Evolutionary conservation across 92 coral and sea anemone species (phyloP).

Genomic region (Parazoanthus swiftii): DNA sequence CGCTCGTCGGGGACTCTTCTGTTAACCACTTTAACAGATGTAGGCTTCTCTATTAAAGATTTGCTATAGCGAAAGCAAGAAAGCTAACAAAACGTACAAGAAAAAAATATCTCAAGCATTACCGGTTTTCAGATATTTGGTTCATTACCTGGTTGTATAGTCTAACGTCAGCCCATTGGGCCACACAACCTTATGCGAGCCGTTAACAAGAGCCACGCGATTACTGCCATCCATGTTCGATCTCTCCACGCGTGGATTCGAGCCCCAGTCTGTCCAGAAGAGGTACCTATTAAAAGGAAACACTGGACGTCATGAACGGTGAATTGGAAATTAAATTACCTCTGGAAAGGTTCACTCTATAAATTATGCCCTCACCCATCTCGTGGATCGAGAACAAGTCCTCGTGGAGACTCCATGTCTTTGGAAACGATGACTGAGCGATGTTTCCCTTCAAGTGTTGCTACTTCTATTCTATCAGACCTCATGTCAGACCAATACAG

Average conservation of each 20-base stretch:
- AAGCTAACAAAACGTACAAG: too few species aligned
- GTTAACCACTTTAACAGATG: too few species aligned
- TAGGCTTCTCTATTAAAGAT: too few species aligned
- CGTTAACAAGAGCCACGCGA: slow-evolving; percentile 55
- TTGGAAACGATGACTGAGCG: slow-evolving; percentile 71
- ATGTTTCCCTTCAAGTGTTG: slow-evolving; percentile 73
- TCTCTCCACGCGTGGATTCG: slow-evolving; percentile 77
- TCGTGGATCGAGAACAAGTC: slow-evolving; percentile 84
- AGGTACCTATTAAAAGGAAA: slow-evolving; percentile 55
- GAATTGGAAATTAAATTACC: background rate
- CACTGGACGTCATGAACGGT: too few species aligned
- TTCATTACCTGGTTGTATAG: slow-evolving; percentile 74
- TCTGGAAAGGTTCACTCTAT: background rate
- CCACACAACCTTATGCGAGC: slow-evolving; percentile 60
- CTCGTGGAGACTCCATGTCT: slow-evolving; percentile 82
- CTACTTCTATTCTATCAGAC: slow-evolving; percentile 84
- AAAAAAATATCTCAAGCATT: too few species aligned
- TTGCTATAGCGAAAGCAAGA: too few species aligned
- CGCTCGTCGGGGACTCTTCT: too few species aligned
- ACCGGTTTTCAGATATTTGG: background rate
- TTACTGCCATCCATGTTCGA: slow-evolving; percentile 84
- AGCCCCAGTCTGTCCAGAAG: slow-evolving; percentile 96
- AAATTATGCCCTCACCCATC: slow-evolving; percentile 68
- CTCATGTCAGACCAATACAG: slow-evolving; percentile 94
- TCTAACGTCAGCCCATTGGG: slow-evolving; percentile 94